These are phyloP conservation scores for Gopherus evgoodei DNA, from an alignment of 2,113 vertebrate species.

Conservation along the genomic window DNA sequence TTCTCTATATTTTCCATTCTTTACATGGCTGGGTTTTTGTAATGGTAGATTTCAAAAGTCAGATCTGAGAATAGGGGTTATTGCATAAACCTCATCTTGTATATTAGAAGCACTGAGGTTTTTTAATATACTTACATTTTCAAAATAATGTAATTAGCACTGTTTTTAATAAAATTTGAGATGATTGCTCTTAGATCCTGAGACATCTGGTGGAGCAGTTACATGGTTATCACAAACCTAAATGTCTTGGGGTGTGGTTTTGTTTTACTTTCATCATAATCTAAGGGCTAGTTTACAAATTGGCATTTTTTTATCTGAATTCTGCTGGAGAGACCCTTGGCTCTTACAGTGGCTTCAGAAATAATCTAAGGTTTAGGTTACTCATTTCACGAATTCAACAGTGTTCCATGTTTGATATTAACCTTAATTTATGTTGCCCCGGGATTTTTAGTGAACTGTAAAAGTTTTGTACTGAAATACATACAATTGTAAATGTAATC, in stretches of 20 bases:
- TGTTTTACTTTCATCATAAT: background rate
- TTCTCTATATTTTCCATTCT: background rate
- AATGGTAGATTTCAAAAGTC: background rate
- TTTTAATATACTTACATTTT: background rate
- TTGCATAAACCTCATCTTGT: too few relatives aligned
- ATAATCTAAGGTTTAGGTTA: background rate
- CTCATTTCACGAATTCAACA: background rate
- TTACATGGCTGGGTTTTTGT: background rate
- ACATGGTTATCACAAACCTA: background rate
- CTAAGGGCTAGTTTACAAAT: background rate
- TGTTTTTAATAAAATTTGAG: background rate
- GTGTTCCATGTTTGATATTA: background rate
- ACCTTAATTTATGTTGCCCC: background rate
- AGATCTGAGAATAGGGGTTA: too few relatives aligned
- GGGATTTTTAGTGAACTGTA: background rate
- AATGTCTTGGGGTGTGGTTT: background rate
- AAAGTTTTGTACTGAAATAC: background rate
- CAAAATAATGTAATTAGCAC: background rate
- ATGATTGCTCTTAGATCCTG: background rate
- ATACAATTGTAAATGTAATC: background rate
- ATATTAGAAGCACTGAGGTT: background rate
- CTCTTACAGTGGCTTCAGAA: too few relatives aligned
- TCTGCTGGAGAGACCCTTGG: too few relatives aligned
- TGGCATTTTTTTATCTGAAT: too few relatives aligned
- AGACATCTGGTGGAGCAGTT: background rate